Evolutionary conservation across 2,113 vertebrate species (phyloP).

Genomic region (Misgurnus anguillicaudatus): DNA sequence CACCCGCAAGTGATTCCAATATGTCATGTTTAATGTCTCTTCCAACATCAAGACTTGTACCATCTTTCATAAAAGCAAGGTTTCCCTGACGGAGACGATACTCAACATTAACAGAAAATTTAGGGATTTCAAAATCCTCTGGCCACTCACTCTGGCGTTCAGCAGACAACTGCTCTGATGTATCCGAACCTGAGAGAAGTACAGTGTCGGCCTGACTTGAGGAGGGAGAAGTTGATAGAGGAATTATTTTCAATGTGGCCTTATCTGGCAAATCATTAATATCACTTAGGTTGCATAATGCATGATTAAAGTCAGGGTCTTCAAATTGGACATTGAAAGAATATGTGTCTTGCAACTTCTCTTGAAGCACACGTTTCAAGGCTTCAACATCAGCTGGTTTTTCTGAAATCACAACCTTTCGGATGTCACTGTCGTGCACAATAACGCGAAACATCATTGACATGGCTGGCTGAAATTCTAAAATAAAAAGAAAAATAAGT

Average conservation of each 20-base stretch:
- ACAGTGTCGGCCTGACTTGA: not conserved
- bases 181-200: not conserved
- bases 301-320: not conserved
- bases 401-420: not conserved
- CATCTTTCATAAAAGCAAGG: slow-evolving; percentile 21
- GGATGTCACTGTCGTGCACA: not conserved
- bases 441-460: not conserved
- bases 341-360: not conserved
- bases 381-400: not conserved
- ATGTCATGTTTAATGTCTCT: not conserved
- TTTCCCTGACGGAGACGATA: slow-evolving; percentile 3
- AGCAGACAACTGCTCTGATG: not conserved
- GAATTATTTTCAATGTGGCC: no score
- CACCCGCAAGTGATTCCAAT: no score
- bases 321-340: not conserved
- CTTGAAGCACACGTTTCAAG: not conserved
- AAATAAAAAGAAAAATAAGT: not conserved
- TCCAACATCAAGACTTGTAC: not conserved
- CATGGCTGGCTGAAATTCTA: not conserved
- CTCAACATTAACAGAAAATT: not conserved
- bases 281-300: no score
- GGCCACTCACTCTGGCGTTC: not conserved
- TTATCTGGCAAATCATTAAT: no score
- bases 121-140: not conserved
- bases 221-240: no score